phyloP scores from a whole-genome alignment of 2,888 invertebrate species.

The Xestia ashworthii region DNA sequence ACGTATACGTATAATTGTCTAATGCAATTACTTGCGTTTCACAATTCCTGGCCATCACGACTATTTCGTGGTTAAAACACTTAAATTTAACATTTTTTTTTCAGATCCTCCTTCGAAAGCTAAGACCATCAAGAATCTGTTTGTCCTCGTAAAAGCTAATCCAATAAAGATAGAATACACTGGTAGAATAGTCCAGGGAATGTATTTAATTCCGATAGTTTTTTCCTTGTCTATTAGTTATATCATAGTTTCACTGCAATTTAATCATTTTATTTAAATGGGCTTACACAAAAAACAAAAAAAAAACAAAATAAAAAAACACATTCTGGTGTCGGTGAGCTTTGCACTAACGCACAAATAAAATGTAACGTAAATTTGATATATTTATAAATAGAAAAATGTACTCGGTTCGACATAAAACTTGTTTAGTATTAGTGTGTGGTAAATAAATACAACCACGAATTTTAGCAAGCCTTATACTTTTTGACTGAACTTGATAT shows the following conservation, averaged over 20 bases:
- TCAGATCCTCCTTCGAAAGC: conserved; percentile 28
- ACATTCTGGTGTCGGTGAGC: background rate
- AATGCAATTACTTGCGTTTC: too few relatives aligned
- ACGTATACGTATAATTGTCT: too few relatives aligned
- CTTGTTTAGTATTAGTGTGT: background rate
- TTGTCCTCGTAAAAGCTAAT: conserved; percentile 28
- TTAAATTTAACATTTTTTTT: conserved; percentile 16
- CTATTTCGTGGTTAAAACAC: background rate
- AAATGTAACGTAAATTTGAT: background rate
- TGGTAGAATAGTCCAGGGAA: conserved; percentile 22
- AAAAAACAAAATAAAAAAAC: background rate
- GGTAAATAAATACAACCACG: background rate
- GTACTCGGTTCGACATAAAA: background rate
- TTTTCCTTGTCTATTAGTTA: conserved; percentile 39
- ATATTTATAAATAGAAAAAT: background rate
- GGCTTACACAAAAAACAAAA: background rate
- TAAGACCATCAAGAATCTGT: conserved; percentile 34
- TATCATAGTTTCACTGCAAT: conserved; percentile 49
- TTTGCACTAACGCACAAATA: background rate
- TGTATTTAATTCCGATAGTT: conserved; percentile 49
- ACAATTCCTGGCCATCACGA: too few relatives aligned
- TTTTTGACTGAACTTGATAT: background rate
- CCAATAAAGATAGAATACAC: conserved; percentile 35
- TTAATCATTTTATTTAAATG: conserved; percentile 46
- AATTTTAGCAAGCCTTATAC: background rate